Evolutionary conservation across 2,888 invertebrate species (phyloP), one percentile per base, ranked within the genome.

Genomic region (Dyspetes luteomarginatus): DNA sequence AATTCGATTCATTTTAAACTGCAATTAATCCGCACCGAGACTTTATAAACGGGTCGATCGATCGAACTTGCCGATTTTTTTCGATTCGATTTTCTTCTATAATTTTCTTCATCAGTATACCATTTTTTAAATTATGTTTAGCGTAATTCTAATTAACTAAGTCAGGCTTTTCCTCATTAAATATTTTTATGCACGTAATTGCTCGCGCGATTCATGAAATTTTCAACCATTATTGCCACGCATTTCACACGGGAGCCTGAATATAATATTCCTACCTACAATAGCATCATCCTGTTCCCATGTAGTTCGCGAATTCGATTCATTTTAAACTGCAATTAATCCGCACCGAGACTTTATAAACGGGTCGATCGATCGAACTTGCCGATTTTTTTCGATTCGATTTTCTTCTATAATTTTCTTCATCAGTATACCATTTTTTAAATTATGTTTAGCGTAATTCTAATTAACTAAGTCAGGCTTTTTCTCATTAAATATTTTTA

Each of bases 281-380:
- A 0, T 12, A 7, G 9, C 36, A 9, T 36, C 9, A 12, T 36
- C 12, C 58, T 28, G 17, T 17, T 19, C n/a, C 43, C 24, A 19
- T 45, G 62, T 17, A 19, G 19, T 7, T n/a, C 28, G 17, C 2
- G 22, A 15, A 62, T 22, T 43, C 22, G 12, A 24, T 9, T 15
- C 26, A 48, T 64, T 64, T 64, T 17, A 48, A 64, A 26, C 26
- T 48, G 64, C 64, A 62, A 62, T 62, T 62, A 62, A 62, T 62
- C 24, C 62, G 43, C 15, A 62, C 26, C 43, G 24, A 26, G 48
- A 26, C 64, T 45, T 48, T 26, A 45, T 64, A 9, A n/a, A 28
- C n/a, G 30, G 26, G 9, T 4, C 4, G 28, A 48, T 48, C 48
- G 48, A 64, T 62, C 24, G 15, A 15, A 12, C 12, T 12, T 0